A percentile compares a stretch with the other conserved stretches of the same genome.
These are phyloP conservation scores for Nyctalus aviator DNA, from an alignment of 2,797 vertebrate species.

Conservation along the genomic window DNA sequence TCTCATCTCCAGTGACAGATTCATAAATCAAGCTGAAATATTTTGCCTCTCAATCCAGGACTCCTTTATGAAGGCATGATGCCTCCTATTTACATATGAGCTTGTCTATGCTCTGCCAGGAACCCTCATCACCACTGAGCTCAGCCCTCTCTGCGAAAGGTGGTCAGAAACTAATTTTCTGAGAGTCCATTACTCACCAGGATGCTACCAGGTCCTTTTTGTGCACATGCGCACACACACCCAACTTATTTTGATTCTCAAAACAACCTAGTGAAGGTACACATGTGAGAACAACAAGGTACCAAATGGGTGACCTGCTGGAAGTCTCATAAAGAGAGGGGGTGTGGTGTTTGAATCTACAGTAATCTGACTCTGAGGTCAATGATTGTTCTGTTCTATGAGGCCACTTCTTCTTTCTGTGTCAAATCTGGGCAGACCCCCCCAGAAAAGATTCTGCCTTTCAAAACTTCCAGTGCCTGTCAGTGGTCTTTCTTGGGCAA, in stretches of 20 bases:
- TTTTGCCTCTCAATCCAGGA: neutral
- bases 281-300: neutral
- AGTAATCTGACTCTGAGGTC: neutral
- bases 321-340: neutral
- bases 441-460: neutral
- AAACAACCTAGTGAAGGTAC: neutral
- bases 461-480: neutral
- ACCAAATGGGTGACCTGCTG: neutral
- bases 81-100: neutral
- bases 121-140: neutral
- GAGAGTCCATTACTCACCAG: neutral
- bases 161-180: neutral
- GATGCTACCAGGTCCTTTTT: neutral
- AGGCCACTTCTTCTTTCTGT: neutral
- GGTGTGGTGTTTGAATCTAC: neutral
- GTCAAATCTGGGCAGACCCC: neutral
- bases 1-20: neutral
- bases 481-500: neutral
- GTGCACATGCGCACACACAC: neutral
- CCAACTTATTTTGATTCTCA: neutral
- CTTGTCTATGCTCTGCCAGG: neutral
- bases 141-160: neutral
- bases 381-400: neutral
- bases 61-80: neutral
- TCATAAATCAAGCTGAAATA: neutral